Conservation (phyloP, 2,888 invertebrate species). For the Xylota sylvarum region DNA sequence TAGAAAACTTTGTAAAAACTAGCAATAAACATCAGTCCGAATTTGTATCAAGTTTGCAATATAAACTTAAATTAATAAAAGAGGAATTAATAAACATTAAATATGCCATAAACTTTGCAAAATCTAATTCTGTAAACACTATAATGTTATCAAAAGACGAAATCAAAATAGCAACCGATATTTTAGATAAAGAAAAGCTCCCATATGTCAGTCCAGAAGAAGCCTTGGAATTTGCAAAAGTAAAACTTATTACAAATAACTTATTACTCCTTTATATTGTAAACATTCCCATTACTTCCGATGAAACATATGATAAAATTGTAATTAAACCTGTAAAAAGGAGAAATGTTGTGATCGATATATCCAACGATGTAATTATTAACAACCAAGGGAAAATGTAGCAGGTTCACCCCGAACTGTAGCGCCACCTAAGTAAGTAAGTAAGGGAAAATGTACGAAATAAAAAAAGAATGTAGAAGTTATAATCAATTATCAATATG, state of each 20-base stretch:
- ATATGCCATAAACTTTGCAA: neutral
- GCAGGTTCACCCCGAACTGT: no score
- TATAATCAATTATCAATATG: neutral
- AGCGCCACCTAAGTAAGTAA: no score
- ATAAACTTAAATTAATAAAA: neutral
- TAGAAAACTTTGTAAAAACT: no score
- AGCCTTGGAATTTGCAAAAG: neutral
- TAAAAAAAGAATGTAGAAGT: neutral
- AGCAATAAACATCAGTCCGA: no score
- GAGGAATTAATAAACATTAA: neutral
- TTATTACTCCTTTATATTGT: neutral
- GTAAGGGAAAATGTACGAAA: no score
- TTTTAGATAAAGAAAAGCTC: neutral
- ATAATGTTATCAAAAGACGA: no score
- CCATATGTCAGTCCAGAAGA: neutral
- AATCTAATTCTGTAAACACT: neutral
- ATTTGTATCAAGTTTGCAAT: no score
- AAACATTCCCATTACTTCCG: neutral
- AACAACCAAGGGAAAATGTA: no score
- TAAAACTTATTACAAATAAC: neutral
- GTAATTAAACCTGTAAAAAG: no score
- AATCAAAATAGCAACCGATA: no score
- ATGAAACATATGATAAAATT: neutral
- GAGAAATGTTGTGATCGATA: no score
- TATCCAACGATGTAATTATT: no score